phyloP scores from a whole-genome alignment of 2,113 vertebrate genomes.

The Oryctolagus cuniculus region DNA sequence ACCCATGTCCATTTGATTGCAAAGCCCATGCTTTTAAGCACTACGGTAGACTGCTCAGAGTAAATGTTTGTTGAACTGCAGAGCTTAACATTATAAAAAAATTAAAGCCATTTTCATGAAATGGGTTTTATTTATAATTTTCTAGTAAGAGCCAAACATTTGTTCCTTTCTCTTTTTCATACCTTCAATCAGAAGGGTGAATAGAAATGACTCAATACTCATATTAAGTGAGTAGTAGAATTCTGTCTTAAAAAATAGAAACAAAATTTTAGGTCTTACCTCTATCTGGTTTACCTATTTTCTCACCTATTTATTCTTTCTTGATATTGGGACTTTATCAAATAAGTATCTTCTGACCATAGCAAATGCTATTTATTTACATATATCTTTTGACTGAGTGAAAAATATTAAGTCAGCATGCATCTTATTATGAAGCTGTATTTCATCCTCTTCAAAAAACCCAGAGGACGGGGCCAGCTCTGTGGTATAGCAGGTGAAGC shows the following conservation, averaged over 20 bases:
- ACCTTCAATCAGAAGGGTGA: constrained; percentile 10
- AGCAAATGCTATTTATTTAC: not conserved
- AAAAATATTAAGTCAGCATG: constrained; percentile 7
- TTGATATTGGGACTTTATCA: not conserved
- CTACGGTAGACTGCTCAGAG: not conserved
- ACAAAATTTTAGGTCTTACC: not conserved
- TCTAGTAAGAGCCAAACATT: not conserved
- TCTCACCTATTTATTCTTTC: not conserved
- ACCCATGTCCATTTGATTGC: not conserved
- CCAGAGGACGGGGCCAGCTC: not conserved
- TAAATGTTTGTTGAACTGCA: constrained; percentile 48
- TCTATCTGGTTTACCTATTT: not conserved
- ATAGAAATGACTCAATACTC: not conserved
- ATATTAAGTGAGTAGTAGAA: not conserved
- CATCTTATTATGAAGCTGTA: not conserved
- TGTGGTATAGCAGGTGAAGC: too few species aligned
- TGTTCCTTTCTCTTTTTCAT: not conserved
- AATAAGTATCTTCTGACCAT: not conserved
- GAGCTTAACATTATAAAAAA: not conserved
- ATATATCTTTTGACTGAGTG: not conserved
- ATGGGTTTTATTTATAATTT: constrained; percentile 32
- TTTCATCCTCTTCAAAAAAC: not conserved
- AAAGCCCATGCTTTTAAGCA: constrained; percentile 14
- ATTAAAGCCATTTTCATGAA: constrained; percentile 8
- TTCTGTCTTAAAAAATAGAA: not conserved